phyloP scores from a whole-genome alignment of 2,113 vertebrate genomes.

The Prionailurus viverrinus region DNA sequence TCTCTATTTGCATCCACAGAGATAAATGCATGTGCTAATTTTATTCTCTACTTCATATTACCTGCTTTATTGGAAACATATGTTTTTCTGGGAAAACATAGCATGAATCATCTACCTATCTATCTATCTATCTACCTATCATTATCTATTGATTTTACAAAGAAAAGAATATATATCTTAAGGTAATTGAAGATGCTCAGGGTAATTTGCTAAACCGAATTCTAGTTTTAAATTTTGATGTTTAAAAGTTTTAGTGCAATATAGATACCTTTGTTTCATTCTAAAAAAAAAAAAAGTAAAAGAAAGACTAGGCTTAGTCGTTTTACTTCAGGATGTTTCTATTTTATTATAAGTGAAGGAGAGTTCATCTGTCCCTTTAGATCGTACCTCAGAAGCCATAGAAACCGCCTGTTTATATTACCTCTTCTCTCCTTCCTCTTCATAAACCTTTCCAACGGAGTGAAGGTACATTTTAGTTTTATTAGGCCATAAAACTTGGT shows the following conservation, averaged over 20 bases:
- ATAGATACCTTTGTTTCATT: not conserved
- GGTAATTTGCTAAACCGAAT: not conserved
- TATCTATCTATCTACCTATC: not conserved
- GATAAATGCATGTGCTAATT: not conserved
- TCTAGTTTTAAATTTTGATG: not conserved
- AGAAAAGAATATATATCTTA: not conserved
- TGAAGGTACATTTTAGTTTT: conserved; percentile 81
- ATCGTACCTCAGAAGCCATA: not conserved
- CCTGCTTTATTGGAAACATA: not conserved
- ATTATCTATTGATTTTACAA: not conserved
- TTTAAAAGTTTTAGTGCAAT: not conserved
- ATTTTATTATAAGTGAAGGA: conserved; percentile 57
- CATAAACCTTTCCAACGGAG: conserved; percentile 79
- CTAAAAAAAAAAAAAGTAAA: not conserved
- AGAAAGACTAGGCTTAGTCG: not conserved
- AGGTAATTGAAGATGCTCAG: not conserved
- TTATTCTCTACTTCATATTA: not conserved
- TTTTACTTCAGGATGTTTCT: conserved; percentile 14
- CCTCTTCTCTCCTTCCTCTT: conserved; percentile 69
- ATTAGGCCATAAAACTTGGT: conserved; percentile 81
- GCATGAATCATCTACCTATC: not conserved
- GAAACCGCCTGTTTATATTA: conserved; percentile 71
- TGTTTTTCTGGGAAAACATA: not conserved
- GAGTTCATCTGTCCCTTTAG: conserved; percentile 31
- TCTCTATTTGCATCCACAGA: not conserved